Percentiles rank a stretch among this genome's conserved stretches.
phyloP scores from a whole-genome alignment of 2,113 vertebrate species.

The Pipra filicauda region DNA sequence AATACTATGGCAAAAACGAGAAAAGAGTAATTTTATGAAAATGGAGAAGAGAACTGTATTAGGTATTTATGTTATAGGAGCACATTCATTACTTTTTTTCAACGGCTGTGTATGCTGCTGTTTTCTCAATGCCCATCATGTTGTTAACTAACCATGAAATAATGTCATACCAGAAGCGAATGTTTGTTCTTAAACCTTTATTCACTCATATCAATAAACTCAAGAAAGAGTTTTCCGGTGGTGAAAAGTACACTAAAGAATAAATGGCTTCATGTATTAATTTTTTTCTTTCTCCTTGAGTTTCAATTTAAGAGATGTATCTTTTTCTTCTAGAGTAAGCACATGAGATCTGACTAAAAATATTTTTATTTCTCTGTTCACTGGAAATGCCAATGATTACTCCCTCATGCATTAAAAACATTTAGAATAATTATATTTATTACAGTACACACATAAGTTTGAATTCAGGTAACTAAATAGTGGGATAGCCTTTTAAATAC shows the following conservation, averaged over 20 bases:
- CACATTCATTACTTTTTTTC: neutral
- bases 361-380: neutral
- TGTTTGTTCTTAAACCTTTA: neutral
- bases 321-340: neutral
- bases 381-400: neutral
- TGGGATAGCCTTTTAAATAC: neutral
- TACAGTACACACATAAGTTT: neutral
- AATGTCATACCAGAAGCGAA: neutral
- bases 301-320: constrained; percentile 14
- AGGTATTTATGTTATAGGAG: neutral
- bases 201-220: constrained; percentile 6
- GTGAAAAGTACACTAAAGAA: neutral
- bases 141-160: constrained; percentile 20
- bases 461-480: neutral
- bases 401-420: neutral
- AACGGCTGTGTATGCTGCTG: neutral
- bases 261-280: neutral
- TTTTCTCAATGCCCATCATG: neutral
- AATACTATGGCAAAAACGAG: neutral
- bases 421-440: neutral
- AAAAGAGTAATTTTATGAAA: neutral
- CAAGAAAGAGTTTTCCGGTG: neutral
- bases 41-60: neutral
- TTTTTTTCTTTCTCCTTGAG: neutral
- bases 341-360: neutral